A percentile compares a stretch with the other conserved stretches of the same genome.
phyloP scores from a whole-genome alignment of 2,113 vertebrate species.

The Gymnocephalus cernua region DNA sequence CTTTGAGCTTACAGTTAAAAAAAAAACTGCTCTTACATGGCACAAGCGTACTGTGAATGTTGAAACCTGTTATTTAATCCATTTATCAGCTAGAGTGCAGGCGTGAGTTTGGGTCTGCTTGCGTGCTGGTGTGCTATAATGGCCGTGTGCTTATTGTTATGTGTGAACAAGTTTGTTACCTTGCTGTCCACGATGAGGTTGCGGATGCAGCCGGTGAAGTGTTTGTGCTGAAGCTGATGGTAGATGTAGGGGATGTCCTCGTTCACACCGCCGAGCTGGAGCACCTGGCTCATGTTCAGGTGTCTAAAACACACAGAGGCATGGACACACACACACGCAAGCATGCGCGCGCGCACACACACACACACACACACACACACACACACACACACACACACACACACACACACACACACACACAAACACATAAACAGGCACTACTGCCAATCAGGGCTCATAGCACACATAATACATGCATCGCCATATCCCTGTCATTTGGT shows the following conservation, averaged over 20 bases:
- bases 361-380: no score
- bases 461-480: not conserved
- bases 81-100: conserved; percentile 63
- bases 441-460: no score
- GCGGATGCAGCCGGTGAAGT: conserved; percentile 91
- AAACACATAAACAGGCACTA: no score
- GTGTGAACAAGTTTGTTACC: conserved; percentile 74
- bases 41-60: conserved; percentile 47
- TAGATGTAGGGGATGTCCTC: conserved; percentile 88
- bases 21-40: conserved; percentile 22
- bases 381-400: no score
- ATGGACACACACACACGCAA: not conserved
- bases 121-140: conserved; percentile 23
- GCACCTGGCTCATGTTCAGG: conserved; percentile 87
- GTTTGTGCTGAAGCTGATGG: conserved; percentile 88
- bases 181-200: conserved; percentile 91
- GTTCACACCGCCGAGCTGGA: conserved; percentile 91
- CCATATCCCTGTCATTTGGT: not conserved
- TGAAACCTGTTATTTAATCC: conserved; percentile 59
- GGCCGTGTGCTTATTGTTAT: conserved; percentile 1
- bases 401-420: not conserved
- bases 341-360: no score
- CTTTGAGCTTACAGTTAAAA: conserved; percentile 63
- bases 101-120: conserved; percentile 24
- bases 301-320: conserved; percentile 76